A percentile compares a stretch with the other conserved stretches of the same genome.
Evolutionary conservation across 2,113 vertebrate species (phyloP).

Genomic region (Morone chrysops): DNA sequence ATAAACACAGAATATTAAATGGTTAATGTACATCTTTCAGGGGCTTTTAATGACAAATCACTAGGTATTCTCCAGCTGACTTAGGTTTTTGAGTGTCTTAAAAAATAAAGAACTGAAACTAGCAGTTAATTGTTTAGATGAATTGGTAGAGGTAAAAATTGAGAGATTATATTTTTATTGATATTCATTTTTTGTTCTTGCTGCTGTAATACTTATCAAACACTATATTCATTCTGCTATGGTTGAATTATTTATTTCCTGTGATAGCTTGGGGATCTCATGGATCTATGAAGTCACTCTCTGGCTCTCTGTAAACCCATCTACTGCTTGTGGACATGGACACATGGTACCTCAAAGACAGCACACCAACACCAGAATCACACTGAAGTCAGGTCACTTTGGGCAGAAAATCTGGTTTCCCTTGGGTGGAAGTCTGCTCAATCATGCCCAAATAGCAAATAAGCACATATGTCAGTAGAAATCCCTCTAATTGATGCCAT

Average conservation of each 20-base stretch:
- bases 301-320: background rate
- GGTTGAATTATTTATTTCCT: background rate
- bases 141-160: background rate
- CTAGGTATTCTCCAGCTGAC: background rate
- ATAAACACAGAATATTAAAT: background rate
- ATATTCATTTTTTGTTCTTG: background rate
- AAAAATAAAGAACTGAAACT: background rate
- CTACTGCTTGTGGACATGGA: background rate
- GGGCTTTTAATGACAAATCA: background rate
- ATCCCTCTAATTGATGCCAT: slow-evolving; percentile 69
- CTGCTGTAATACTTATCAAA: background rate
- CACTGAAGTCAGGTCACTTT: slow-evolving; percentile 31
- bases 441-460: slow-evolving; percentile 69
- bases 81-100: background rate
- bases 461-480: slow-evolving; percentile 67
- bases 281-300: background rate
- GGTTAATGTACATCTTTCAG: too few relatives aligned
- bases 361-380: slow-evolving; percentile 6
- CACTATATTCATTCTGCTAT: background rate
- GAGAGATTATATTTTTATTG: background rate
- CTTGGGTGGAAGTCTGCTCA: slow-evolving; percentile 55
- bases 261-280: background rate
- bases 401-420: slow-evolving; percentile 38
- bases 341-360: background rate
- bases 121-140: background rate